Conservation (phyloP, 2,113 vertebrate species). For the Cyanoramphus novaezelandiae region DNA sequence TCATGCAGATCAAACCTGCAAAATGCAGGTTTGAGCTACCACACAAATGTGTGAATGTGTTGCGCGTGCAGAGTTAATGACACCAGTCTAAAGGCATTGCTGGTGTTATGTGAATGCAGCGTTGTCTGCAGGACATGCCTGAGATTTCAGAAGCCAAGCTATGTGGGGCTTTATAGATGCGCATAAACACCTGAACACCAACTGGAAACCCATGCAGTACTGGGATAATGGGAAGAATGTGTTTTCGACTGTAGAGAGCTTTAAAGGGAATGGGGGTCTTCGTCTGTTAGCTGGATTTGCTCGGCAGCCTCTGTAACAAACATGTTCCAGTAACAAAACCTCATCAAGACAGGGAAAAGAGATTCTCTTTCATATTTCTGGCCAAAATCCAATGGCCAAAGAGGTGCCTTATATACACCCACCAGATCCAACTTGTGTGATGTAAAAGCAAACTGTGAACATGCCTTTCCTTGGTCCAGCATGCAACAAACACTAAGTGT, state of each 20-base stretch:
- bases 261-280: background rate
- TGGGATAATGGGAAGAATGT: background rate
- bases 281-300: background rate
- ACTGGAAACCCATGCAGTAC: background rate
- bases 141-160: background rate
- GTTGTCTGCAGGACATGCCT: background rate
- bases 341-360: background rate
- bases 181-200: background rate
- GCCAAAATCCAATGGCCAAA: background rate
- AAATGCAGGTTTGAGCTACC: background rate
- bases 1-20: background rate
- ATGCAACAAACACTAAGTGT: accelerated
- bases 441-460: background rate
- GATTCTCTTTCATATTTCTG: background rate
- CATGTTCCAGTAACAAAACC: background rate
- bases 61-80: background rate
- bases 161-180: background rate
- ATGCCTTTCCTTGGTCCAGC: background rate
- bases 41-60: accelerated
- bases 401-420: background rate
- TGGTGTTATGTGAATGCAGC: background rate
- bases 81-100: background rate
- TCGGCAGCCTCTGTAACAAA: background rate
- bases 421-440: background rate
- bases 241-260: accelerated